Evolutionary conservation across 1,140 invertebrate species (phyloP), one percentile per base, ranked within the genome.

Genomic region (Melitaea cinxia): DNA sequence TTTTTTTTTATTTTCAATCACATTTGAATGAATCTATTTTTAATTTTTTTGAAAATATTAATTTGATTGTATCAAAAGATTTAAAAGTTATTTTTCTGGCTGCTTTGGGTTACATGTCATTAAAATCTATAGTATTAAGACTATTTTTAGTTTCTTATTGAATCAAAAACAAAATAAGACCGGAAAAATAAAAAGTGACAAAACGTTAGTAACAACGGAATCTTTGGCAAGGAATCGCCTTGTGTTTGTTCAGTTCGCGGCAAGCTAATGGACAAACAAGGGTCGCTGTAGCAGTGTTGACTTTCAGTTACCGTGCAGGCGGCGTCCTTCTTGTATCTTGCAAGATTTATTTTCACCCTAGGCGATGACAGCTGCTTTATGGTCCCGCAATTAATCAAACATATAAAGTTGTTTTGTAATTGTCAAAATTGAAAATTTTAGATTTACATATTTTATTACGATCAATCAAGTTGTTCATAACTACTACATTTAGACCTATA

Each of bases 201-300:
- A 65, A 68, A 57, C 66, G 37, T 66, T 67, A 58, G 63, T 68
- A 77, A 76, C 72, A 82, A 75, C 70, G 65, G 73, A 80, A 71
- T 78, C 71, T 75, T 65, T 77, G 72, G 72, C 75, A 72, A 70
- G 62, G 70, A 79, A 76, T 85, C 72, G 77, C 71, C 55, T 77
- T 55, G 63, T 81, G 78, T 86, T 86, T 86, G 82, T 60, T 70
- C 70, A 71, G 79, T 78, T 75, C 74, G 73, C 73, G 71, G 79
- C 70, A 70, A 75, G 78, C 83, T 86, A 86, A 86, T 86, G 83
- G 83, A 83, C 83, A 86, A 86, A 86, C 83, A 86, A 77, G 78
- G 80, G 78, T 76, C 70, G 78, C 57, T 67, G 67, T 63, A 72
- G 74, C 78, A 78, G 78, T 86, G 83, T 86, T 86, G 82, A 80